Evolutionary conservation across 2,888 invertebrate species (phyloP).

Genomic region (Pantelozetes paolii): DNA sequence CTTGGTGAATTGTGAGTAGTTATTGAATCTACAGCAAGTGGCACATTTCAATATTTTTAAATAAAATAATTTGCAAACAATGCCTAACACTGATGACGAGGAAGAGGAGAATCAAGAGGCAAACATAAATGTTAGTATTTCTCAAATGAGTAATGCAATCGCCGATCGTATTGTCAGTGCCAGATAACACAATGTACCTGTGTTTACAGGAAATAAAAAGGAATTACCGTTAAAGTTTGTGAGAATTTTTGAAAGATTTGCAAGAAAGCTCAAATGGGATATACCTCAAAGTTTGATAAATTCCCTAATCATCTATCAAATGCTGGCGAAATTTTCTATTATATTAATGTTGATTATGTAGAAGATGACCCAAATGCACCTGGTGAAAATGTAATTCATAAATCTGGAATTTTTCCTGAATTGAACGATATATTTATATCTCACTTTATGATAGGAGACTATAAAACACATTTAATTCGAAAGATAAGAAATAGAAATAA

Average conservation of each 20-base stretch:
- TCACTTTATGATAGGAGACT: conserved; percentile 20
- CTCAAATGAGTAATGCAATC: neutral
- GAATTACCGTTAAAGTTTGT: conserved; percentile 13
- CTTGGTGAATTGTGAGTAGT: too few relatives aligned
- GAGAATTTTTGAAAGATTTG: conserved; percentile 3
- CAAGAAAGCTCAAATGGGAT: conserved; percentile 5
- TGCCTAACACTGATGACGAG: too few relatives aligned
- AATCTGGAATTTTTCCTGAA: neutral
- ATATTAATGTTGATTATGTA: conserved; percentile 22
- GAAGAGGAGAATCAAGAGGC: too few relatives aligned
- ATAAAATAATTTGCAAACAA: too few relatives aligned
- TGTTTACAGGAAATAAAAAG: neutral
- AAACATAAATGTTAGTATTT: too few relatives aligned
- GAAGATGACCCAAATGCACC: neutral
- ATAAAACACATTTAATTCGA: conserved; percentile 1
- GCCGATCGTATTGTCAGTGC: neutral
- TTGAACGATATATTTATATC: neutral
- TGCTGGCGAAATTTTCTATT: conserved; percentile 9
- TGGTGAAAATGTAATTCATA: neutral
- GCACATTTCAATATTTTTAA: too few relatives aligned
- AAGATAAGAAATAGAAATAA: neutral
- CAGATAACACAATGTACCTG: neutral
- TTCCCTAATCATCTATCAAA: conserved; percentile 3
- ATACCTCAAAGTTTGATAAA: neutral
- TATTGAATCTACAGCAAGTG: too few relatives aligned